Percentiles rank a stretch among this genome's conserved stretches.
These are phyloP conservation scores for Pipistrellus kuhlii DNA, from an alignment of 2,797 vertebrate genomes.

Conservation along the genomic window DNA sequence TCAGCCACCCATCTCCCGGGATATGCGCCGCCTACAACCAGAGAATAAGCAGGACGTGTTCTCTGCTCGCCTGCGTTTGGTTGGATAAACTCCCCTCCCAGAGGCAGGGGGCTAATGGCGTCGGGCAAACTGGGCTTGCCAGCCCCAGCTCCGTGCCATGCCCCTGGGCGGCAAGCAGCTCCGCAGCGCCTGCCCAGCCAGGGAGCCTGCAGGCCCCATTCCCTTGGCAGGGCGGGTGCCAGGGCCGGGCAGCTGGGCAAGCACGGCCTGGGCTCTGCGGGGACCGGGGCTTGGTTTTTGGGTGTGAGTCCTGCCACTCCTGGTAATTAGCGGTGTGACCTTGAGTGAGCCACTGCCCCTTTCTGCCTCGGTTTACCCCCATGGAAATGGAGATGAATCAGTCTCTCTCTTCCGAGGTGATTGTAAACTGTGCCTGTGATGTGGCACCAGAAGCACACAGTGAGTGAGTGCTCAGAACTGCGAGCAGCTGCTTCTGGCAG, in stretches of 20 bases:
- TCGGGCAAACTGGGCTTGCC: not conserved
- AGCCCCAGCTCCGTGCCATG: not conserved
- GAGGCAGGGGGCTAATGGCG: constrained; percentile 61
- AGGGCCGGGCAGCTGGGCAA: not conserved
- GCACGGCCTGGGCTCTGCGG: not conserved
- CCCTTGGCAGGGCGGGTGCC: not conserved
- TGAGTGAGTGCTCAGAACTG: not conserved
- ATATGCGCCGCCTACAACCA: constrained; percentile 67
- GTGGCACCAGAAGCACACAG: rapidly evolving
- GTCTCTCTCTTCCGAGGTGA: not conserved
- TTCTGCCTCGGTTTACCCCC: constrained; percentile 47
- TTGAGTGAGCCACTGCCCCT: not conserved
- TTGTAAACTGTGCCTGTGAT: not conserved
- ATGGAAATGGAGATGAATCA: not conserved
- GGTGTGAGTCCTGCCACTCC: not conserved
- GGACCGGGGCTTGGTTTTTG: not conserved
- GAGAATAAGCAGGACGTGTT: not conserved
- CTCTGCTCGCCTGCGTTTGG: constrained; percentile 70
- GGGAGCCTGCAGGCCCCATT: not conserved
- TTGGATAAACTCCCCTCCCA: constrained; percentile 64
- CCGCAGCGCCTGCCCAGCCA: not conserved
- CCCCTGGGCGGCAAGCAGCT: not conserved
- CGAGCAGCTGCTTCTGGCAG: not conserved
- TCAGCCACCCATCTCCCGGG: constrained; percentile 82
- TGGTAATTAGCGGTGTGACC: not conserved